Evolutionary conservation across 2,797 vertebrate species (phyloP).

Genomic region (Argyrosomus regius): DNA sequence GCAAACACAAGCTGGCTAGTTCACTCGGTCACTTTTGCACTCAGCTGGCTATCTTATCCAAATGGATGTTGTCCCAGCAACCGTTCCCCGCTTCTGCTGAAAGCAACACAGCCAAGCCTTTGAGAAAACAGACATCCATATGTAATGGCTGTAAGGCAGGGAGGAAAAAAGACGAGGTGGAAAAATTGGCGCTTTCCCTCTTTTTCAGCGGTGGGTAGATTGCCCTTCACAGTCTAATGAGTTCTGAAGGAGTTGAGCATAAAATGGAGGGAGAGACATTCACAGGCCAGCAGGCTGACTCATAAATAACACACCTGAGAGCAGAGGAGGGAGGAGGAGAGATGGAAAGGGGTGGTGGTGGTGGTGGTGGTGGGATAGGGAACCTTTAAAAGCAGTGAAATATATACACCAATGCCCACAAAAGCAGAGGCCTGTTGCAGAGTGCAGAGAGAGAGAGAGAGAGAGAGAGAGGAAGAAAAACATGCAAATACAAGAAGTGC

Average conservation of each 20-base stretch:
- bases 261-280: constrained; percentile 78
- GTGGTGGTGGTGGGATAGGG: constrained; percentile 26
- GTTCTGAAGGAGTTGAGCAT: constrained; percentile 76
- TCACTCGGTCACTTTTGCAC: constrained; percentile 10
- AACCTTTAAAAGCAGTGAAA: constrained; percentile 64
- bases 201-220: constrained; percentile 67
- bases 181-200: constrained; percentile 63
- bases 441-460: not conserved
- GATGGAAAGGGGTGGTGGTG: constrained; percentile 1
- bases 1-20: not conserved
- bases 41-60: constrained; percentile 16
- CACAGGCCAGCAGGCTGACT: constrained; percentile 73
- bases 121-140: constrained; percentile 42
- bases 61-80: constrained; percentile 27
- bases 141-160: constrained; percentile 52
- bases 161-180: constrained; percentile 5
- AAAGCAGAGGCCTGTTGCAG: constrained; percentile 33
- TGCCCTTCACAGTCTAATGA: constrained; percentile 84
- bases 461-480: not conserved
- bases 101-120: constrained; percentile 32
- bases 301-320: constrained; percentile 83
- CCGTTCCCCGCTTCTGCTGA: constrained; percentile 16
- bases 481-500: not conserved
- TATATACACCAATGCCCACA: constrained; percentile 56
- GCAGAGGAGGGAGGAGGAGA: constrained; percentile 22